Base-by-base conservation (phyloP, 1,140 invertebrate species). In the Stenopsyche tienmushanensis region DNA sequence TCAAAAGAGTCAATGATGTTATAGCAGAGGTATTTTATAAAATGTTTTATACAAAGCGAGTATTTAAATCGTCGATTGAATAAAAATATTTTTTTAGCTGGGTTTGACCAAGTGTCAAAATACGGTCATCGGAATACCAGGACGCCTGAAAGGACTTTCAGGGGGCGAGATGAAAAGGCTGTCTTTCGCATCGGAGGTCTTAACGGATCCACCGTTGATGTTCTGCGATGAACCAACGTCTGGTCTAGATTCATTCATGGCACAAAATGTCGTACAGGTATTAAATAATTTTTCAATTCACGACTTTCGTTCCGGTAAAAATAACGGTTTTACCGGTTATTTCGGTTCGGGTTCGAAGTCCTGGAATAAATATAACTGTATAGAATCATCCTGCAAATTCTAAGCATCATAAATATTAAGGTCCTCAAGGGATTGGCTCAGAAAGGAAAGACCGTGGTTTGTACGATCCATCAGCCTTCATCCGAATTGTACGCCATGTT, bases 171-270 rank as follows among this genome's bases (percentile, higher is more conserved):
- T 90, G 82, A 97, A 97, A 76, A 84, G 96, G 70, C 78, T 99
- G n/a, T 90, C 95, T 0, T 97, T 98, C 78, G 96, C 95, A 24
- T 93, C 93, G 0, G 96, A 98, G 82, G 92, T 96, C 49, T 80
- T 98, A 18, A 98, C 94, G 0, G 91, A 98, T 81, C 96, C 97
- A 1, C 90, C 93, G 1, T 78, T 99, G 29, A 86, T 99, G 84
- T 95, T 99, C 74, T 98, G 96, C 77, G 97, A 99, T 75, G 97
- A 99, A 74, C 96, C 96, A 1, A 99, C 97, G 0, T 97, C 90
- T 0, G 91, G 90, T 5, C 77, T 93, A 47, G 91, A 93, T 75
- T 91, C 91, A 0, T 92, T 90, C 67, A 93, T 92, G 88, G 97
- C 85, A 0, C 84, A 90, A 77, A 97, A 93, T 75, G 92, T 98